These are phyloP conservation scores for Selenia dentaria DNA, from an alignment of 2,888 invertebrate species.

Conservation along the genomic window DNA sequence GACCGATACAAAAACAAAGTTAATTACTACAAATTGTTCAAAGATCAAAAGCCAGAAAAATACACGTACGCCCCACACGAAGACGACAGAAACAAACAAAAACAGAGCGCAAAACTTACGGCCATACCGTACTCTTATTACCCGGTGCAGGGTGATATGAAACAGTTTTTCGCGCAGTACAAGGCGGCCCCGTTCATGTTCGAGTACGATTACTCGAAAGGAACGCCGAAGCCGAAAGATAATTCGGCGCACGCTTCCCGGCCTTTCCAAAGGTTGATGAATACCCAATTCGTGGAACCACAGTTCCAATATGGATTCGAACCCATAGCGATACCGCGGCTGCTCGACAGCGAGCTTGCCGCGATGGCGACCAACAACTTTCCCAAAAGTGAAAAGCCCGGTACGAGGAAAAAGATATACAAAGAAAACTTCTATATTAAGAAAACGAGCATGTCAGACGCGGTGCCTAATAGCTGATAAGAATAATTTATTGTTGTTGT, in stretches of 20 bases:
- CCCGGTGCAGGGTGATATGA: slow-evolving; percentile 45
- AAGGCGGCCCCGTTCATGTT: slow-evolving; percentile 55
- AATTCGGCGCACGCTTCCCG: slow-evolving; percentile 62
- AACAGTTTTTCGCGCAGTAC: slow-evolving; percentile 57
- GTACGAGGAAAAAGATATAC: slow-evolving; percentile 70
- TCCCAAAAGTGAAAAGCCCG: slow-evolving; percentile 70
- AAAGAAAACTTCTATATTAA: slow-evolving; percentile 79
- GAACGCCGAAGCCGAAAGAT: slow-evolving; percentile 48
- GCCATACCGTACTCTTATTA: slow-evolving; percentile 50
- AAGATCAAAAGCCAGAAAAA: slow-evolving; percentile 61
- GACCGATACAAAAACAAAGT: slow-evolving; percentile 63
- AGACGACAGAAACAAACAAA: slow-evolving; percentile 36
- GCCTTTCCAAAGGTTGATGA: slow-evolving; percentile 53
- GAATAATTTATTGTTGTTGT: slow-evolving; percentile 58
- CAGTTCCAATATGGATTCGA: slow-evolving; percentile 80
- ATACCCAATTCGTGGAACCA: slow-evolving; percentile 73
- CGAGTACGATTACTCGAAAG: slow-evolving; percentile 62
- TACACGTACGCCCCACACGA: slow-evolving; percentile 35
- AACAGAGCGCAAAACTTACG: slow-evolving; percentile 55
- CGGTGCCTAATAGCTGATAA: slow-evolving; percentile 70
- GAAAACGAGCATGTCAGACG: slow-evolving; percentile 67
- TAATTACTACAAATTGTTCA: slow-evolving; percentile 67
- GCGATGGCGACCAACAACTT: slow-evolving; percentile 72
- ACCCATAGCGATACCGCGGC: slow-evolving; percentile 62
- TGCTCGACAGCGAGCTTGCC: slow-evolving; percentile 71